Percentiles rank a stretch among this genome's conserved stretches.
phyloP scores from a whole-genome alignment of 2,888 invertebrate genomes.

The Pseudanteris insignis region DNA sequence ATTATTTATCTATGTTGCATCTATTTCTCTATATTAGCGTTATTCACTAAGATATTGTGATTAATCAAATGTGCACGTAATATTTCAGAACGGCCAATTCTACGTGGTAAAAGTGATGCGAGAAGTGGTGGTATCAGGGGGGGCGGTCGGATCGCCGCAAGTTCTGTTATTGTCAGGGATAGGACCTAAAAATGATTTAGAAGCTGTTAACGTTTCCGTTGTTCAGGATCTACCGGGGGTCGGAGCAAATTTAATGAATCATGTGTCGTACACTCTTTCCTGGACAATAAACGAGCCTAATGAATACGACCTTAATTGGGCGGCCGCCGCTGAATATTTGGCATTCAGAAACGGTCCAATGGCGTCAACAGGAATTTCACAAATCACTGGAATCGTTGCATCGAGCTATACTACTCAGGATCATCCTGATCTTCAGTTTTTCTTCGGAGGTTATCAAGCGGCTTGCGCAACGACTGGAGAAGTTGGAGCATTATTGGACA shows the following conservation, averaged over 20 bases:
- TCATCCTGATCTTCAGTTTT: slow-evolving; percentile 75
- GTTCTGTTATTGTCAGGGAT: slow-evolving; percentile 75
- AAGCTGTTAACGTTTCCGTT: slow-evolving; percentile 71
- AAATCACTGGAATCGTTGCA: slow-evolving; percentile 74
- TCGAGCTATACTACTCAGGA: slow-evolving; percentile 70
- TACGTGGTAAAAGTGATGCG: slow-evolving; percentile 50
- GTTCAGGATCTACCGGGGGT: slow-evolving; percentile 75
- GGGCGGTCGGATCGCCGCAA: slow-evolving; percentile 76
- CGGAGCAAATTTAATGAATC: slow-evolving; percentile 76
- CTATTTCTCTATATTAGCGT: too few relatives aligned
- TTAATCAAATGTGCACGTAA: too few relatives aligned
- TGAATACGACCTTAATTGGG: slow-evolving; percentile 72
- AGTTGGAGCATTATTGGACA: slow-evolving; percentile 61
- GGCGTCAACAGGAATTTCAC: slow-evolving; percentile 72
- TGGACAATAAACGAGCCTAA: slow-evolving; percentile 69
- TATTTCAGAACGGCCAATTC: slow-evolving; percentile 52
- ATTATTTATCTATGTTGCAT: too few relatives aligned
- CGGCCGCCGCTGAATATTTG: slow-evolving; percentile 72
- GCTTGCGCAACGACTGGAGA: slow-evolving; percentile 70
- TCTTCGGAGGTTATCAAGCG: slow-evolving; percentile 74
- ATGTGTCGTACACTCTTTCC: slow-evolving; percentile 72
- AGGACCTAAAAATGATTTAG: slow-evolving; percentile 72
- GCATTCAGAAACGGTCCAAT: slow-evolving; percentile 72
- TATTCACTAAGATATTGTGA: too few relatives aligned
- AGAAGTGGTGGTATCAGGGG: slow-evolving; percentile 72